These are phyloP conservation scores for Pocillopora damicornis DNA, from an alignment of 64 coral and sea anemone species.

Conservation along the genomic window DNA sequence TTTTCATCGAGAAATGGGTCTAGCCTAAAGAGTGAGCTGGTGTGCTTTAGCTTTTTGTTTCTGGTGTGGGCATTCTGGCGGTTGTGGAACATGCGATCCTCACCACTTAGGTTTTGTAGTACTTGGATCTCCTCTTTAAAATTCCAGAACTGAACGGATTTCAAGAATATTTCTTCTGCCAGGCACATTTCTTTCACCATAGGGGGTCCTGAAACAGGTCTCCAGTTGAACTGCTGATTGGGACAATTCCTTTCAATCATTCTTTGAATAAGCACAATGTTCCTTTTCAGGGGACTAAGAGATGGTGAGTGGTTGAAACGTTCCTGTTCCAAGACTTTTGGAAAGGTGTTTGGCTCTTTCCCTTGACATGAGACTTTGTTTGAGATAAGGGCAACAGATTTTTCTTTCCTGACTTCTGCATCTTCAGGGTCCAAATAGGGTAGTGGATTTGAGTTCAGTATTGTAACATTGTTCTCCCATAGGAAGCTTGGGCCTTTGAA, in stretches of 20 bases:
- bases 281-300: slow-evolving; percentile 11
- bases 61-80: slow-evolving; percentile 9
- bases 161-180: slow-evolving; percentile 40
- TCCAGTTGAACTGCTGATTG: slow-evolving; percentile 27
- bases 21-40: not conserved
- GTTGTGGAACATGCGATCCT: slow-evolving; percentile 36
- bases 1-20: no score
- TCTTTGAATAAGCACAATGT: slow-evolving; percentile 27
- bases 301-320: slow-evolving; percentile 19
- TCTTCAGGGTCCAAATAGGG: no score
- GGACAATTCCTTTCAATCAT: slow-evolving; percentile 32
- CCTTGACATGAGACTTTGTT: not conserved
- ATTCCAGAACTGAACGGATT: slow-evolving; percentile 3
- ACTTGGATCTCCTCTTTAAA: slow-evolving; percentile 22
- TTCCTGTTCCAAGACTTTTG: not conserved
- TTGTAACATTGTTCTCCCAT: not conserved
- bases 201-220: not conserved
- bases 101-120: not conserved
- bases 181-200: slow-evolving; percentile 28
- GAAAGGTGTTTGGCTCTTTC: not conserved
- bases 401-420: no score
- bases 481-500: not conserved
- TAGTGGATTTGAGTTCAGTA: not conserved
- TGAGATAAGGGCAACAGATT: no score
- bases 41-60: slow-evolving; percentile 25